phyloP scores from a whole-genome alignment of 2,797 vertebrate species.

The Coregonus sp. region DNA sequence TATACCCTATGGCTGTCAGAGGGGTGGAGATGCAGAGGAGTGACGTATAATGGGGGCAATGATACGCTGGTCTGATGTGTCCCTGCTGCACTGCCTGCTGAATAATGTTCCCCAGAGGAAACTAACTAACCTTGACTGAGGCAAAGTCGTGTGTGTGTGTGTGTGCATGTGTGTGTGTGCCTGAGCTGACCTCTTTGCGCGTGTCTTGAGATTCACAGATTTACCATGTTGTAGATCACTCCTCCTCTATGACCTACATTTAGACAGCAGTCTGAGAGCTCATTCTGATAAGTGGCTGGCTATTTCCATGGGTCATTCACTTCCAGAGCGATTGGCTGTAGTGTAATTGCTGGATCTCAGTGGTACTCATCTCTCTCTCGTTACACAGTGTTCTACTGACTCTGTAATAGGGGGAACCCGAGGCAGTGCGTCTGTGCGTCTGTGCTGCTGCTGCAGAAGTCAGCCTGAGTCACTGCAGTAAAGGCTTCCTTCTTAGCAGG shows the following conservation, averaged over 20 bases:
- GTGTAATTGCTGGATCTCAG: not conserved
- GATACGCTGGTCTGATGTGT: no score
- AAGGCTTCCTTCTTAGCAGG: not conserved
- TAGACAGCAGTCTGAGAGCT: not conserved
- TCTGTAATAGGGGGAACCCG: not conserved
- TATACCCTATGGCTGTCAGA: no score
- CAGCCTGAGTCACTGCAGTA: not conserved
- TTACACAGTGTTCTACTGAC: not conserved
- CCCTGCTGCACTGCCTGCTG: no score
- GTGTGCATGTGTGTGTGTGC: no score
- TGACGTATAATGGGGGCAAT: no score
- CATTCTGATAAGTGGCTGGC: not conserved
- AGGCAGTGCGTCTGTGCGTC: not conserved
- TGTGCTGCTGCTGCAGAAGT: not conserved
- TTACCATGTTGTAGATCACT: not conserved
- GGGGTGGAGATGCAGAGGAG: no score
- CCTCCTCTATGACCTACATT: not conserved
- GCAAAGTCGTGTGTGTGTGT: no score
- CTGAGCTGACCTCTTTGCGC: not conserved
- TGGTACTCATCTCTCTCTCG: not conserved
- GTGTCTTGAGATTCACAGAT: not conserved
- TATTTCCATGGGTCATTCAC: not conserved
- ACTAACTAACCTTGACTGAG: no score
- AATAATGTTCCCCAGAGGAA: no score
- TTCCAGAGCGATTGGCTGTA: not conserved